These are phyloP conservation scores for Centruroides sculpturatus DNA, from an alignment of 1,140 invertebrate genomes.

Conservation along the genomic window DNA sequence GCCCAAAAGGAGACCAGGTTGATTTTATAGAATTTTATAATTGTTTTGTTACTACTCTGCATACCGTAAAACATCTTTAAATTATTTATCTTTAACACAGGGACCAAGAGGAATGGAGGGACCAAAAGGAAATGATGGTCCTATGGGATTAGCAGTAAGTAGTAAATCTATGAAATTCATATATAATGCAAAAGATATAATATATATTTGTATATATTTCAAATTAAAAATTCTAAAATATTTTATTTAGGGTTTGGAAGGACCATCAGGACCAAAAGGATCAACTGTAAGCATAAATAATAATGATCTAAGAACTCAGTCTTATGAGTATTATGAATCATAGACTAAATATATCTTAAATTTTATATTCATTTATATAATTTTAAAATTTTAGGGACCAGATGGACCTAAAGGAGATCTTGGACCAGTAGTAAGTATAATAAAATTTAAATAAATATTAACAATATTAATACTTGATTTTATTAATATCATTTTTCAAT, in stretches of 20 bases:
- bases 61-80: no score
- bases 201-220: neutral
- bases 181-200: no score
- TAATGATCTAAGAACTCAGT: no score
- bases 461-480: no score
- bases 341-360: neutral
- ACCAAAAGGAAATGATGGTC: slow-evolving; percentile 43
- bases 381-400: slow-evolving; percentile 28
- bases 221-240: neutral
- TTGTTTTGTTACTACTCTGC: neutral
- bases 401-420: slow-evolving; percentile 40
- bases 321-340: neutral
- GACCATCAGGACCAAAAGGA: slow-evolving; percentile 18
- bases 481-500: neutral
- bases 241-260: slow-evolving; percentile 21
- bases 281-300: slow-evolving; percentile 4
- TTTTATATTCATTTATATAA: neutral
- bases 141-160: slow-evolving; percentile 37
- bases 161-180: neutral
- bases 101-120: slow-evolving; percentile 35
- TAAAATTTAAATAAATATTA: neutral
- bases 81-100: slow-evolving; percentile 12
- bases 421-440: slow-evolving; percentile 33
- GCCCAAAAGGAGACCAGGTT: slow-evolving; percentile 48
- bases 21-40: slow-evolving; percentile 12